These are phyloP conservation scores for Drepanosiphum platanoidis DNA, from an alignment of 2,888 invertebrate genomes.

Conservation along the genomic window DNA sequence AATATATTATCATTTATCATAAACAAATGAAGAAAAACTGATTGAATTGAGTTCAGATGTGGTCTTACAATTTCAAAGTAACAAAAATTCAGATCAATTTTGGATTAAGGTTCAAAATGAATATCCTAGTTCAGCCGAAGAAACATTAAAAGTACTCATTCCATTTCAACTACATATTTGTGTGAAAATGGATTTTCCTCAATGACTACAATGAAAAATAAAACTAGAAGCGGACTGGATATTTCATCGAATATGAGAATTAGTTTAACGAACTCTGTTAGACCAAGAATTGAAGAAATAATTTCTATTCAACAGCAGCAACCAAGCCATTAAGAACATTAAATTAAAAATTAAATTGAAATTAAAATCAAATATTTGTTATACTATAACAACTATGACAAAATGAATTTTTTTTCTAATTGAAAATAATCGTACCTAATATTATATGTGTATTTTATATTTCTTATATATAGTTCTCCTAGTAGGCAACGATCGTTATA, in stretches of 20 bases:
- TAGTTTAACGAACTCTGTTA: background rate
- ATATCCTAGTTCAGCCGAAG: background rate
- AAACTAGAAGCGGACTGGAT: constrained; percentile 8
- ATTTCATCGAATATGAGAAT: constrained; percentile 14
- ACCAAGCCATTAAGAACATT: too few relatives aligned
- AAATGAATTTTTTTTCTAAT: too few relatives aligned
- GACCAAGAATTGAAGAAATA: too few relatives aligned
- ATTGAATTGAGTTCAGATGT: background rate
- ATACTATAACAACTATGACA: too few relatives aligned
- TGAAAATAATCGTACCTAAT: too few relatives aligned
- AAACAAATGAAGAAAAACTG: background rate
- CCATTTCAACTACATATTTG: background rate
- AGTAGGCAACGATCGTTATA: too few relatives aligned
- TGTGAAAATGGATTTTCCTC: background rate
- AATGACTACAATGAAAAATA: background rate
- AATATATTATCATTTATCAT: background rate
- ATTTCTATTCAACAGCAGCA: too few relatives aligned
- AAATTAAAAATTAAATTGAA: too few relatives aligned
- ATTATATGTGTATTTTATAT: too few relatives aligned
- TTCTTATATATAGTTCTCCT: too few relatives aligned
- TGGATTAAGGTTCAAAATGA: background rate
- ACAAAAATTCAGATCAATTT: background rate
- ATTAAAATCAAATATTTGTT: too few relatives aligned
- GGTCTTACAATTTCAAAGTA: background rate
- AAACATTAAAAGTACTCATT: background rate